Evolutionary conservation across 2,113 vertebrate genomes (phyloP).

Genomic region (Pseudorasbora parva): DNA sequence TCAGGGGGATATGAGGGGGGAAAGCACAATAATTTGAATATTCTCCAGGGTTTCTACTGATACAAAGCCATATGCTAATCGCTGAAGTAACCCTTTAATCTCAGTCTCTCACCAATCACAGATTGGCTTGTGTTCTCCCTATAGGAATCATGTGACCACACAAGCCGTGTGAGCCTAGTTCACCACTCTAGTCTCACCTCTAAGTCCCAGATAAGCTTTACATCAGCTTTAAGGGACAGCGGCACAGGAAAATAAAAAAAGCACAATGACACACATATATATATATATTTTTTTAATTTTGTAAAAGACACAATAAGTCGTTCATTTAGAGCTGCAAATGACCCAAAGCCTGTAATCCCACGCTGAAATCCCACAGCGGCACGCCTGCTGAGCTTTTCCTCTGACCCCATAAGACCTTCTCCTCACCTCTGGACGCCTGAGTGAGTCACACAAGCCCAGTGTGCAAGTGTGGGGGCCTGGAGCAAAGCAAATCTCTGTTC

Average conservation of each 20-base stretch:
- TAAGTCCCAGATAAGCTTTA: neutral
- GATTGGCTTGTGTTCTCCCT: neutral
- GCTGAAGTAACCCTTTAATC: no score
- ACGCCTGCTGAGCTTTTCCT: neutral
- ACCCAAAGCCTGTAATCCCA: neutral
- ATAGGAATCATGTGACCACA: neutral
- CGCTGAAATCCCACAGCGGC: neutral
- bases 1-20: no score
- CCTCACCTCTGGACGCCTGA: slow-evolving; percentile 10
- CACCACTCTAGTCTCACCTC: neutral
- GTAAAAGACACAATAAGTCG: slow-evolving; percentile 2
- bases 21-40: no score
- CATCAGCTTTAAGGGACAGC: neutral
- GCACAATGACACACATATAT: slow-evolving; percentile 17
- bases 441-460: slow-evolving; percentile 27
- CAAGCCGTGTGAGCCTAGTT: neutral
- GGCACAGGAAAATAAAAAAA: neutral
- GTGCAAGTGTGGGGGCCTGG: slow-evolving; percentile 4
- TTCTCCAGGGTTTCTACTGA: no score
- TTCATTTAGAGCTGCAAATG: neutral
- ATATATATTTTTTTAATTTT: neutral
- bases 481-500: slow-evolving; percentile 20
- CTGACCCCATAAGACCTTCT: slow-evolving; percentile 38
- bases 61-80: no score
- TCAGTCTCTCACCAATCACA: neutral